Evolutionary conservation across 2,113 vertebrate genomes (phyloP).

Genomic region (Mugil cephalus): DNA sequence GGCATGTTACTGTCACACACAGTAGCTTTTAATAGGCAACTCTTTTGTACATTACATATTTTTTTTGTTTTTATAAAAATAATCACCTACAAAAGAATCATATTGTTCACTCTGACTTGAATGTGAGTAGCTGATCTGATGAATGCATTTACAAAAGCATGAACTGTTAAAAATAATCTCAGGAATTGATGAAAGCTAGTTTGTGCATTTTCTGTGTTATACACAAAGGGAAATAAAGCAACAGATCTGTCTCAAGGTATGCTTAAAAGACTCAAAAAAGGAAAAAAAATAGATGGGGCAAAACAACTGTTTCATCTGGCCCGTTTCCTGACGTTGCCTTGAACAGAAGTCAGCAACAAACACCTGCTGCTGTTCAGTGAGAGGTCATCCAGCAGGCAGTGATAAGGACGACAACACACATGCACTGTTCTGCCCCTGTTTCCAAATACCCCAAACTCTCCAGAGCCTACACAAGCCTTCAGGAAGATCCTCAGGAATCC

Average conservation of each 20-base stretch:
- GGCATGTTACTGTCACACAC: not conserved
- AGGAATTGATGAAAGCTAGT: too few species aligned
- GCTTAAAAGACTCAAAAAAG: not conserved
- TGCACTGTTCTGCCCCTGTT: not conserved
- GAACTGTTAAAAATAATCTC: too few species aligned
- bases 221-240: not conserved
- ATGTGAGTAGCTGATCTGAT: not conserved
- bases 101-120: not conserved
- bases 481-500: not conserved
- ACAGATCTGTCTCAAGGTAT: not conserved
- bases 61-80: not conserved
- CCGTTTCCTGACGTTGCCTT: not conserved
- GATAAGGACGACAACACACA: constrained; percentile 10
- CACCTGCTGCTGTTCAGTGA: not conserved
- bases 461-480: not conserved
- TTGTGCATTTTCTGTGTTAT: not conserved
- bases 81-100: constrained; percentile 1
- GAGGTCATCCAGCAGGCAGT: constrained; percentile 6
- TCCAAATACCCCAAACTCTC: not conserved
- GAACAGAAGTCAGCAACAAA: not conserved
- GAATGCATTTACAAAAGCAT: constrained; percentile 34
- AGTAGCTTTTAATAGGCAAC: not conserved
- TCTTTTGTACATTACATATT: constrained; percentile 17
- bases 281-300: too few species aligned
- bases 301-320: too few species aligned